Base-by-base conservation (phyloP, 1,140 invertebrate species). In the Manduca sexta region DNA sequence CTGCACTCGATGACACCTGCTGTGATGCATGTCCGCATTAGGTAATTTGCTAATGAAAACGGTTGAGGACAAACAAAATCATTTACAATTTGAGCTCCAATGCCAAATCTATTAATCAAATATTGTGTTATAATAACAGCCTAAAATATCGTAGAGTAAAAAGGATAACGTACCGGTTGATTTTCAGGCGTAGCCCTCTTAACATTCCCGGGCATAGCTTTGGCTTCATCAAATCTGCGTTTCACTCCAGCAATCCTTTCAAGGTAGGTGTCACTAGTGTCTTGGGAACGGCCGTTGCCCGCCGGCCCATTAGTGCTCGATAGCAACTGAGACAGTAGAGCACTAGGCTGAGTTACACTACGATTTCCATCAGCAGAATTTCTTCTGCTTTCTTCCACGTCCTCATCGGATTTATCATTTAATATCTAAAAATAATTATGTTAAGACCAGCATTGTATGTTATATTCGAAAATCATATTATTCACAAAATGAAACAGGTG, bases 371-470 rank as follows among this genome's bases (percentile, higher is more conserved):
- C 77, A 7, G 48, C 56, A 7, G 64, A 60, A 51, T 72, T 81
- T 56, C 77, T 67, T 48, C 78, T 52, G 18, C 43, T 82, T 64
- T 92, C 90, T 30, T 91, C 84, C 55, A 91, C 90, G 57, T 95
- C 93, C 56, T 94, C 93, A 55, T 96, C 93, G 40, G 90, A 92
- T 78, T 93, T 94, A 47, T 94, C 93, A 69, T 95, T 96, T 17
- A 97, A 85, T 69, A 97, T 89, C 93, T 96, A 75, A 14, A 64
- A 29, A 46, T 16, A 5, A 34, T 3, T 34, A 4, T 34, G 13
- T 34, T 12, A 13, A 34, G 33, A 34, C 33, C 3, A 12, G 13
- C 6, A 34, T 13, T 34, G 33, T 12, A 13, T 12, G 6, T n/a
- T 8, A 4, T 34, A 13, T 11, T 34, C 11, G n/a, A 47, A 37